Conservation (phyloP, 1,140 invertebrate species). For the Pollicipes pollicipes region DNA sequence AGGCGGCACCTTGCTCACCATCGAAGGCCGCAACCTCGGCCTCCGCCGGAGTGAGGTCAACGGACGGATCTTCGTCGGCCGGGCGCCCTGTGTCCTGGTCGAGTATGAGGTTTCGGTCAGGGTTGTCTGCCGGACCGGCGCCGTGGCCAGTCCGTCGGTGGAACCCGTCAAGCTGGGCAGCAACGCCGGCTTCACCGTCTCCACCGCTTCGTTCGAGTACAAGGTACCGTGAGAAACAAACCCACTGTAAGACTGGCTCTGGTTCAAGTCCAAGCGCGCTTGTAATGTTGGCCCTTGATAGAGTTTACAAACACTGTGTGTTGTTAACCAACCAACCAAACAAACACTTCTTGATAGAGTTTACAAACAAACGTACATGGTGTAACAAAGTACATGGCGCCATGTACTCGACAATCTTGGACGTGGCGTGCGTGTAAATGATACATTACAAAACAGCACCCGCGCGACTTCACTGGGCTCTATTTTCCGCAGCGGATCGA, state of each 20-base stretch:
- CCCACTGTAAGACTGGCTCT: too few relatives aligned
- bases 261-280: too few relatives aligned
- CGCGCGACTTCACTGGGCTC: too few relatives aligned
- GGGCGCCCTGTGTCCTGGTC: constrained; percentile 67
- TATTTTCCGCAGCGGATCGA: constrained; percentile 40
- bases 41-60: constrained; percentile 71
- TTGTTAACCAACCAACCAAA: too few relatives aligned
- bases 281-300: too few relatives aligned
- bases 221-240: constrained; percentile 22
- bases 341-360: too few relatives aligned
- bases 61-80: constrained; percentile 77
- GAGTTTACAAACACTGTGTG: too few relatives aligned
- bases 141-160: constrained; percentile 45
- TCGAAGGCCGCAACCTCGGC: constrained; percentile 88
- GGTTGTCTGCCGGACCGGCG: constrained; percentile 69
- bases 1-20: constrained; percentile 87
- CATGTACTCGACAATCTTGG: too few relatives aligned
- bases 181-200: constrained; percentile 69
- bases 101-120: constrained; percentile 80
- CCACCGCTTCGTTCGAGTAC: constrained; percentile 72
- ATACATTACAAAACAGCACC: too few relatives aligned
- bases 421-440: too few relatives aligned
- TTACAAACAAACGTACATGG: too few relatives aligned
- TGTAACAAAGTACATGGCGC: too few relatives aligned
- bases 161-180: constrained; percentile 73